Base-by-base conservation (phyloP, 1,140 invertebrate genomes). In the Mesaphorura yosii region DNA sequence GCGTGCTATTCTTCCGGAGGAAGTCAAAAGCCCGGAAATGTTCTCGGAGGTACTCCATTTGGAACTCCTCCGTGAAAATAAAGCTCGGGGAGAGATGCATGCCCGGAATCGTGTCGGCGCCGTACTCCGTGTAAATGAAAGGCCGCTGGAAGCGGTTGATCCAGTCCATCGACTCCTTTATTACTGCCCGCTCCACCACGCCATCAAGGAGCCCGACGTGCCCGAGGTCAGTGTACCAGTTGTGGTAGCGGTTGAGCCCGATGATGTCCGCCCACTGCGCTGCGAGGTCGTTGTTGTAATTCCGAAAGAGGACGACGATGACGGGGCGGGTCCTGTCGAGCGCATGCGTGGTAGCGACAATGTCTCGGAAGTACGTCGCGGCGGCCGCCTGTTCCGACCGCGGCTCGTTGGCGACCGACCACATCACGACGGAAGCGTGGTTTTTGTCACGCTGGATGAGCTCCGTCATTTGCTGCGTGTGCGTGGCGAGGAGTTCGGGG, bases 361-460 rank as follows among this genome's bases (percentile, higher is more conserved):
- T 50, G 14, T 64, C 64, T 54, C 77, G 79, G 65, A 95, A 96
- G 71, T 97, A 95, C 15, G 72, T 69, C 53, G 79, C 82, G 2
- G 90, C 82, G 41, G 73, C 72, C 1, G 70, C 41, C 19, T 75
- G 66, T 29, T 78, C 73, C 0, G 85, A 84, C 48, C 80, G 72
- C 0, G 92, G 91, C 68, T 97, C 92, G 73, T 96, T 96, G 1
- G 89, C 86, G 47, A 95, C 81, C 7, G 91, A 95, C 93, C 93
- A 97, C 78, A 93, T 86, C 37, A 96, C 79, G n/a, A 95, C 90
- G 50, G 85, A 84, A 0, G 92, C 88, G 59, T 88, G 78, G 73
- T 96, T 96, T 66, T 94, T 93, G 69, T 97, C 93, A 44, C 92
- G 75, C 48, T 80, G 76, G 28, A 93, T 82, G 25, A 97, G 70